These are phyloP conservation scores for Neodon shergylaensis DNA, from an alignment of 2,113 vertebrate species.

Conservation along the genomic window DNA sequence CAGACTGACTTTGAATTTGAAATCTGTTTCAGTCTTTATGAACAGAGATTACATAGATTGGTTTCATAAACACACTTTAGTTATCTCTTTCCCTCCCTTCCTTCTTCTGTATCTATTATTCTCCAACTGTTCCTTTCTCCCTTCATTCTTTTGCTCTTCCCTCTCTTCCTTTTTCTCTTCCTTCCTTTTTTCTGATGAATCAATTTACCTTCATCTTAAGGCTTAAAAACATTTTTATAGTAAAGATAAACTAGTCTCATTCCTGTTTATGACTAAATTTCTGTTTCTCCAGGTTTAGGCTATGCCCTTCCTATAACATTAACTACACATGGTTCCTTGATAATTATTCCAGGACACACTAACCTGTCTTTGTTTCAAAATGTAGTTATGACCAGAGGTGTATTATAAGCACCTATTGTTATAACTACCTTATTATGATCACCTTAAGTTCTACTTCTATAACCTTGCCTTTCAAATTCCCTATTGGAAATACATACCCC, in stretches of 20 bases:
- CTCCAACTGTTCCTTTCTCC: too few species aligned
- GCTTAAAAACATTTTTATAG: not conserved
- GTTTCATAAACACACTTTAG: too few species aligned
- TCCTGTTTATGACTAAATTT: not conserved
- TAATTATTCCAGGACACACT: not conserved
- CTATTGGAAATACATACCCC: not conserved
- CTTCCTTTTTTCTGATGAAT: not conserved
- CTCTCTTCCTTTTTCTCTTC: too few species aligned
- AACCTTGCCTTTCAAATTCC: not conserved
- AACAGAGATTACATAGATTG: too few species aligned
- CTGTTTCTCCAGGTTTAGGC: not conserved
- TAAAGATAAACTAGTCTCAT: not conserved
- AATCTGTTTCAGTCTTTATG: too few species aligned
- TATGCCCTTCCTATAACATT: not conserved
- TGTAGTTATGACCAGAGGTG: not conserved
- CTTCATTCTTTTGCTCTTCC: too few species aligned
- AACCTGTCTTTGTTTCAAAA: not conserved
- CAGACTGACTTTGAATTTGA: too few species aligned
- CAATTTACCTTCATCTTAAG: not conserved
- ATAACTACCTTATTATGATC: not conserved
- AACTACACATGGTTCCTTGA: not conserved
- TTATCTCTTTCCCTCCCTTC: too few species aligned
- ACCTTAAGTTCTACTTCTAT: not conserved
- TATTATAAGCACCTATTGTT: not conserved
- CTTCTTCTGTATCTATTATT: too few species aligned